Percentiles rank a stretch among this genome's conserved stretches.
Evolutionary conservation across 2,113 vertebrate species (phyloP).

Genomic region (Artemisiospiza belli): DNA sequence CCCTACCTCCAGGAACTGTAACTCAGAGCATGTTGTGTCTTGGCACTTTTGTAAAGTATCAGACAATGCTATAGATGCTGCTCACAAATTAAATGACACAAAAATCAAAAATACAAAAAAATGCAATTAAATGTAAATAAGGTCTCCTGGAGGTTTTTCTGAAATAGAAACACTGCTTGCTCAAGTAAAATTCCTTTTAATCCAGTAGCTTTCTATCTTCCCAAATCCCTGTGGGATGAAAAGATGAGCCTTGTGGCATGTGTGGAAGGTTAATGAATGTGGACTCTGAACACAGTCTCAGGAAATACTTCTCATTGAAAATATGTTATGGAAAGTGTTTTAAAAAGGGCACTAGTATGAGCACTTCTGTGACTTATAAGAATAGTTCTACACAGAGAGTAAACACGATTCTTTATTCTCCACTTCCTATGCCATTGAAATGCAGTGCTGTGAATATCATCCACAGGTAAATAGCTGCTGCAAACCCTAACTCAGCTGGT

Average conservation of each 20-base stretch:
- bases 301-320: background rate
- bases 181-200: slow-evolving; percentile 42
- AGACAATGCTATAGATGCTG: background rate
- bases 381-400: background rate
- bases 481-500: background rate
- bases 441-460: background rate
- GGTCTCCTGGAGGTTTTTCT: slow-evolving; percentile 29
- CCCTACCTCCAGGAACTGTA: background rate
- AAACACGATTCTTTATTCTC: background rate
- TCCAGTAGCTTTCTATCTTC: slow-evolving; percentile 27
- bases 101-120: background rate
- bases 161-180: slow-evolving; percentile 11
- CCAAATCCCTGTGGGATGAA: slow-evolving; percentile 24
- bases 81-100: background rate
- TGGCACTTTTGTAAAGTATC: background rate
- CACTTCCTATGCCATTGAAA: background rate
- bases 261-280: slow-evolving; percentile 36
- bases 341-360: background rate
- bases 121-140: slow-evolving; percentile 19
- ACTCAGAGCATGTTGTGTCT: background rate
- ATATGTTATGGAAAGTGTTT: background rate
- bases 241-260: slow-evolving; percentile 24
- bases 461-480: background rate
- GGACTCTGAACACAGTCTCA: background rate
- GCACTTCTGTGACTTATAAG: background rate